Base-by-base conservation (phyloP, 1,140 invertebrate genomes). In the Pteromalus puparum region DNA sequence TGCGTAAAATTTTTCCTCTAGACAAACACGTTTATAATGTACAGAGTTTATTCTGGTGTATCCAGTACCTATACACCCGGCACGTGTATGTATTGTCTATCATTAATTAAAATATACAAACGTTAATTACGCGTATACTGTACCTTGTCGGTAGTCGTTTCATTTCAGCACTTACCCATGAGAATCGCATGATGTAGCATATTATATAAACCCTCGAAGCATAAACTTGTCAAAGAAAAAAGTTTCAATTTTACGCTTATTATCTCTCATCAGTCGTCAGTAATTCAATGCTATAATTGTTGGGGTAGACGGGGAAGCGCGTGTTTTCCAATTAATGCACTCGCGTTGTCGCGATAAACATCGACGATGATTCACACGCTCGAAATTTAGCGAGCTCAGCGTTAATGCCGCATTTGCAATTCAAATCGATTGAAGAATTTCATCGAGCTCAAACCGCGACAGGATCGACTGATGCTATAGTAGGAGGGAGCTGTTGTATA, bases 381-480 rank as follows among this genome's bases (percentile, higher is more conserved):
- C 18, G 26, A 77, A 77, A 77, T 77, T 77, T 61, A 77, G 21
- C 9, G 24, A 24, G 26, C 13, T 21, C 28, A 30, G 21, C 28
- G 26, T 61, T 77, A 77, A 77, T 61, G 75, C 30, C 24, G 75
- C 46, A 77, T 77, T 77, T 77, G 48, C 48, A 77, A 77, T 77
- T 77, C 48, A 77, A 65, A 77, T 24, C 1, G 5, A 4, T 2
- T 18, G 42, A 75, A 75, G 48, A 75, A 73, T 73, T 38, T 70
- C 30, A 73, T 73, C 34, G 34, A 73, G 21, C 18, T 1, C 15
- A n/a, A n/a, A n/a, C n/a, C n/a, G n/a, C n/a, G n/a, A n/a, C n/a
- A n/a, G n/a, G n/a, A n/a, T n/a, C n/a, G n/a, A n/a, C n/a, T n/a
- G n/a, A n/a, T n/a, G n/a, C n/a, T n/a, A n/a, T n/a, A n/a, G n/a